Percentiles rank a stretch among this genome's conserved stretches.
These are phyloP conservation scores for Petaurus breviceps DNA, from an alignment of 2,113 vertebrate species.

Conservation along the genomic window DNA sequence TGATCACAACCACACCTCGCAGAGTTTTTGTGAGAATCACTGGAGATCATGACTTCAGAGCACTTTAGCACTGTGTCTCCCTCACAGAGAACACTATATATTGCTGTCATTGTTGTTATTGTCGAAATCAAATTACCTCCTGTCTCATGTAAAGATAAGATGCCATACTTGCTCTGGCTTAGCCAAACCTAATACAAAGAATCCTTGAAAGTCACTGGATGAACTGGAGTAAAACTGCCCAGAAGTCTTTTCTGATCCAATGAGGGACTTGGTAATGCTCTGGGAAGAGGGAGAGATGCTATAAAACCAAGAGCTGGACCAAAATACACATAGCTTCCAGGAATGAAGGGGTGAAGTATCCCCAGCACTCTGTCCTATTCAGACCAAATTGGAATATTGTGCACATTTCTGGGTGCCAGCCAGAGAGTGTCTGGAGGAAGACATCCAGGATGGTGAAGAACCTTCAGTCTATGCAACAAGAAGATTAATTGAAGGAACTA, in stretches of 20 bases:
- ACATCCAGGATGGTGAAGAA: neutral
- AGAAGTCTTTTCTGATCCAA: neutral
- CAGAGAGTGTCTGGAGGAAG: neutral
- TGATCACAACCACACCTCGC: too few relatives aligned
- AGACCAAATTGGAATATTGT: too few relatives aligned
- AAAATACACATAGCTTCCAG: neutral
- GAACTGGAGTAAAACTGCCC: neutral
- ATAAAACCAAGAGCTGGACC: too few relatives aligned
- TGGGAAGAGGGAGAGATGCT: neutral
- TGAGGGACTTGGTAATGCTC: neutral
- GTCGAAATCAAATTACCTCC: neutral
- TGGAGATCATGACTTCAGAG: too few relatives aligned
- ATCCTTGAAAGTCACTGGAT: neutral
- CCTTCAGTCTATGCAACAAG: too few relatives aligned
- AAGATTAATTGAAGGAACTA: neutral
- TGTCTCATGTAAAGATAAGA: neutral
- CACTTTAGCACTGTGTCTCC: too few relatives aligned
- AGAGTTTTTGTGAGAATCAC: too few relatives aligned
- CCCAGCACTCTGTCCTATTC: neutral
- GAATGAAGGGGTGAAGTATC: neutral
- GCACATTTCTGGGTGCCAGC: neutral
- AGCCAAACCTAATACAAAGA: neutral
- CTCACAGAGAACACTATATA: too few relatives aligned
- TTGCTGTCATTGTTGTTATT: too few relatives aligned
- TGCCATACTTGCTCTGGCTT: neutral